Percentiles rank a stretch among this genome's conserved stretches.
Conservation (phyloP, 92 coral and sea anemone species). For the Phymanthus crucifer region DNA sequence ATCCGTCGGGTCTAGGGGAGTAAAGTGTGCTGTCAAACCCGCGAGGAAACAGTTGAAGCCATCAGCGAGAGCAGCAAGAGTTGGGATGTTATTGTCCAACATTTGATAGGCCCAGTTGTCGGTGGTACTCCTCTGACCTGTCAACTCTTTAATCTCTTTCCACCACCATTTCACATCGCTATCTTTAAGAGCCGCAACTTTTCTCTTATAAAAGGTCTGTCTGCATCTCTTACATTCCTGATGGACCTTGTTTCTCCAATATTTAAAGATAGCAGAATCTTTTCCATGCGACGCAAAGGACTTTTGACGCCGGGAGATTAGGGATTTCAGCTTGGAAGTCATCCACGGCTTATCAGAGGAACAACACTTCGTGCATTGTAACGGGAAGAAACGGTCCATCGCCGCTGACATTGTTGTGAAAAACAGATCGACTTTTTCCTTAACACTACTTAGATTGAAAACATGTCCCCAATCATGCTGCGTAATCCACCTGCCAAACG, state of each 20-base stretch:
- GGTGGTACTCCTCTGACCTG: constrained; percentile 6
- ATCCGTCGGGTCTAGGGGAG: constrained; percentile 3
- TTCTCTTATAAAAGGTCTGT: constrained; percentile 14
- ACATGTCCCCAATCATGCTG: constrained; percentile 33
- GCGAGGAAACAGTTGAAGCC: constrained; percentile 2
- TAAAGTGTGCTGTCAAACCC: not conserved
- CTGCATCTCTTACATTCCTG: constrained; percentile 19
- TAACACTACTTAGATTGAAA: constrained; percentile 21
- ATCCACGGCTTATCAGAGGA: constrained; percentile 40
- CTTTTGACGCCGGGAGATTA: constrained; percentile 29
- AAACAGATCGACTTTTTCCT: no score
- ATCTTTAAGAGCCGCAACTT: constrained; percentile 26
- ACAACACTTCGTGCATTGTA: constrained; percentile 26
- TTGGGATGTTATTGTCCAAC: constrained; percentile 22
- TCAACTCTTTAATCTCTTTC: constrained; percentile 27
- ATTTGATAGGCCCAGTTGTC: constrained; percentile 13
- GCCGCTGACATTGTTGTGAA: constrained; percentile 35
- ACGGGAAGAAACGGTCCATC: constrained; percentile 25
- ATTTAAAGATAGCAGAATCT: constrained; percentile 22
- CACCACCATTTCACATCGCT: constrained; percentile 15
- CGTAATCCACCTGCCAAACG: constrained; percentile 43
- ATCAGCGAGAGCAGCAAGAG: constrained; percentile 35
- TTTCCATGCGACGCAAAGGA: constrained; percentile 23
- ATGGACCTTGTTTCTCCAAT: constrained; percentile 28
- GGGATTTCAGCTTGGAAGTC: constrained; percentile 21